A percentile compares a stretch with the other conserved stretches of the same genome.
Conservation (phyloP, 2,113 vertebrate species). For the Platycercus adscitus region DNA sequence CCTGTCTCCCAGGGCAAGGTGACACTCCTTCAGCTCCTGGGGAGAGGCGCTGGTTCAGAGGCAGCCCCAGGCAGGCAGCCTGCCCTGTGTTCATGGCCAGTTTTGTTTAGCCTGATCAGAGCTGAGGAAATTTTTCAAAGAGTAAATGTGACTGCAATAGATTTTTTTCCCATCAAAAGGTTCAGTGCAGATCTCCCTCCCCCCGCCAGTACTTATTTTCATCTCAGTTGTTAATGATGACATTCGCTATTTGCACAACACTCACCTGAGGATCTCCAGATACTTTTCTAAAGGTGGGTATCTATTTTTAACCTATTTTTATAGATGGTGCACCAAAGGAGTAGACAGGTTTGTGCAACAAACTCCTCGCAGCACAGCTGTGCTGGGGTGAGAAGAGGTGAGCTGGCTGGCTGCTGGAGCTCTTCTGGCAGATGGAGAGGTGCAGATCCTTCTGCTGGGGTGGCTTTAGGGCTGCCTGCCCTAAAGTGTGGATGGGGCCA, state of each 20-base stretch:
- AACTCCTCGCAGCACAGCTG: background rate
- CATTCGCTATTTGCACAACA: background rate
- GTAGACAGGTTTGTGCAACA: background rate
- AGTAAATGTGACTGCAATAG: background rate
- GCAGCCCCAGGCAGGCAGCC: background rate
- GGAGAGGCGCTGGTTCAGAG: background rate
- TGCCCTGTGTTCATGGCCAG: background rate
- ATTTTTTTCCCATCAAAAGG: background rate
- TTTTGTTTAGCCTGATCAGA: background rate
- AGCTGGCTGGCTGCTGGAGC: background rate
- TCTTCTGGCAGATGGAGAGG: background rate
- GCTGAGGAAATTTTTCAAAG: background rate
- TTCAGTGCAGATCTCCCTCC: background rate
- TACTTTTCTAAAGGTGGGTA: background rate
- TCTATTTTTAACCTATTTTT: background rate
- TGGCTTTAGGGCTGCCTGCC: background rate
- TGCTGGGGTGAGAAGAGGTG: background rate
- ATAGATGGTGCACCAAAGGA: background rate
- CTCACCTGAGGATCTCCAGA: background rate
- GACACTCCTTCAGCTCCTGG: background rate
- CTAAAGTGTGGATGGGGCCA: background rate
- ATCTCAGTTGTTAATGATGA: background rate
- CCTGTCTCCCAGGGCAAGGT: background rate
- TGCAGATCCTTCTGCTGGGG: background rate
- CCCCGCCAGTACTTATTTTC: background rate